Evolutionary conservation across 2,113 vertebrate genomes (phyloP), one percentile per base, ranked within the genome.

Genomic region (Charadrius vociferus): DNA sequence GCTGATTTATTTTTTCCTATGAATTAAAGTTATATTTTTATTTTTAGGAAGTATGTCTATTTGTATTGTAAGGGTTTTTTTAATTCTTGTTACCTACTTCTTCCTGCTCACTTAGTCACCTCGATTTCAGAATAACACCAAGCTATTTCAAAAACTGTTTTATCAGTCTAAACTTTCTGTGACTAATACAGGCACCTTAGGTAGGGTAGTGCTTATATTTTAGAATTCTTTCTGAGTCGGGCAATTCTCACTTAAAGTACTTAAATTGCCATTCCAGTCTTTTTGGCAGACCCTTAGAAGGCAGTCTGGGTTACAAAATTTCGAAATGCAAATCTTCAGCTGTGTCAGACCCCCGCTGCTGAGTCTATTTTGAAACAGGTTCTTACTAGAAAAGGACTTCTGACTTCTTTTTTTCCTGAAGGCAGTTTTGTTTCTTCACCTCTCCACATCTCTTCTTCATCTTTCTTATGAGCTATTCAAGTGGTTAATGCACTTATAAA

Each of bases 1-100:
- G 6, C 1, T 49, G 10, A 2, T 0, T 5, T n/a, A n/a, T n/a
- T 16, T 71, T 43, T 47, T 73, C 7, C 32, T 39, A 29, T 47
- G 1, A 49, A 41, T 43, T 43, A 30, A 72, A 86, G 6, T 6
- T 30, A 16, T 8, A n/a, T 24, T 17, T 87, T 68, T 80, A 29
- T 41, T 88, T 84, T 79, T 17, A 56, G 8, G 41, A 81, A 34
- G 4, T 18, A 7, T 12, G 3, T 39, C 90, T 53, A 23, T 86
- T 62, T 93, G 11, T 43, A 15, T 68, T 45, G 5, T 67, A 85
- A 62, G 3, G 3, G 3, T 1, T 39, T 73, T 61, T 56, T 47
- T 24, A 34, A 29, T 70, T 71, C 11, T 49, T 77, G 6, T 68
- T 86, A 16, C 6, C 2, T 56, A 78, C 43, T 59, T 78, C 29